A percentile compares a stretch with the other conserved stretches of the same genome.
Evolutionary conservation across 2,797 vertebrate genomes (phyloP).

Genomic region (Gymnothorax javanicus): DNA sequence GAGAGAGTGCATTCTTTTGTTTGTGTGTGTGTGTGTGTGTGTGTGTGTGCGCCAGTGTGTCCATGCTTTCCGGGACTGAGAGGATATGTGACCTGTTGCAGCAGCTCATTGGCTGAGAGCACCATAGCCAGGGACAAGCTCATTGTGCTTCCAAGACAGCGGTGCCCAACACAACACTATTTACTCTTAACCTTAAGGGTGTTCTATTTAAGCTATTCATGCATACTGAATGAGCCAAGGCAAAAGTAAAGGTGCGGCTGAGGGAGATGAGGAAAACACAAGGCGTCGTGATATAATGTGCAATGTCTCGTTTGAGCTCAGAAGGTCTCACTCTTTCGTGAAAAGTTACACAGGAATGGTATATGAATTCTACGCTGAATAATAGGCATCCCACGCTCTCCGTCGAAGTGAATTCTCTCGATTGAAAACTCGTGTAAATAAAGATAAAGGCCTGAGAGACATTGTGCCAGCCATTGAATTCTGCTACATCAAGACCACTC

Average conservation of each 20-base stretch:
- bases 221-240: not conserved
- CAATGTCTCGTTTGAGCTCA: not conserved
- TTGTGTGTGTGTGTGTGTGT: not conserved
- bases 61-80: not conserved
- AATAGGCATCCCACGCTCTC: not conserved
- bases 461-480: conserved; percentile 11
- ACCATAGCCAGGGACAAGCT: not conserved
- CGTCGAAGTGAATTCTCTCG: not conserved
- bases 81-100: not conserved
- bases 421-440: conserved; percentile 3
- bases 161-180: not conserved
- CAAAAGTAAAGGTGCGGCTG: not conserved
- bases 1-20: no score
- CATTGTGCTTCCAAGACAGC: not conserved
- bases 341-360: not conserved
- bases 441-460: not conserved
- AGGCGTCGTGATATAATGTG: not conserved
- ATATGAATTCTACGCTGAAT: not conserved
- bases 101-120: not conserved
- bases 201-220: not conserved
- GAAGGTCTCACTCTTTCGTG: not conserved
- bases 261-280: not conserved
- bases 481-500: not conserved
- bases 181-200: not conserved
- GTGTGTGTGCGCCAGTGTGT: not conserved